phyloP scores from a whole-genome alignment of 2,113 vertebrate genomes.

The Australoheros scitulus region DNA sequence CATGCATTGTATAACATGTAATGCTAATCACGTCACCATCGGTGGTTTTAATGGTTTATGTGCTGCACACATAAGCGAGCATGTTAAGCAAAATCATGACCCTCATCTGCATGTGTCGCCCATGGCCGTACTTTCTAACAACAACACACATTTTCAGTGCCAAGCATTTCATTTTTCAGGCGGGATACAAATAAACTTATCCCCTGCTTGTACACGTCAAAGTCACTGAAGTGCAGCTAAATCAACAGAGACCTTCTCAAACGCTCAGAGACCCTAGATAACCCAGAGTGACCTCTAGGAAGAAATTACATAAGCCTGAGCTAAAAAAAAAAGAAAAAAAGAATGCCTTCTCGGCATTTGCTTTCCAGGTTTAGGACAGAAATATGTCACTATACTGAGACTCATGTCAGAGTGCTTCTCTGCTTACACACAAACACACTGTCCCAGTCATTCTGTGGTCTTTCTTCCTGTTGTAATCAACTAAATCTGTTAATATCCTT shows the following conservation, averaged over 20 bases:
- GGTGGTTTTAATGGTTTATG: too few relatives aligned
- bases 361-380: slow-evolving; percentile 24
- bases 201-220: neutral
- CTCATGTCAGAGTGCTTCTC: slow-evolving; percentile 21
- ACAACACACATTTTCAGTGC: neutral
- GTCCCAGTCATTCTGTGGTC: slow-evolving; percentile 27
- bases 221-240: slow-evolving; percentile 13
- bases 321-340: neutral
- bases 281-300: slow-evolving; percentile 15
- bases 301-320: slow-evolving; percentile 26
- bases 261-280: slow-evolving; percentile 15
- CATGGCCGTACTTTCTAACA: neutral
- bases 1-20: too few relatives aligned
- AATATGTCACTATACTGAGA: slow-evolving; percentile 23
- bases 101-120: neutral
- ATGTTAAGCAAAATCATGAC: neutral
- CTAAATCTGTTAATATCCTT: slow-evolving; percentile 36
- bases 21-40: too few relatives aligned
- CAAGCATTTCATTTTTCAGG: neutral
- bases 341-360: slow-evolving; percentile 29
- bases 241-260: slow-evolving; percentile 35
- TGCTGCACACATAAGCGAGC: neutral
- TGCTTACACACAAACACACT: slow-evolving; percentile 23
- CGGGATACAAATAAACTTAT: neutral
- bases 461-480: slow-evolving; percentile 44